Evolutionary conservation across 2,113 vertebrate genomes (phyloP).

Genomic region (Tachysurus vachellii): DNA sequence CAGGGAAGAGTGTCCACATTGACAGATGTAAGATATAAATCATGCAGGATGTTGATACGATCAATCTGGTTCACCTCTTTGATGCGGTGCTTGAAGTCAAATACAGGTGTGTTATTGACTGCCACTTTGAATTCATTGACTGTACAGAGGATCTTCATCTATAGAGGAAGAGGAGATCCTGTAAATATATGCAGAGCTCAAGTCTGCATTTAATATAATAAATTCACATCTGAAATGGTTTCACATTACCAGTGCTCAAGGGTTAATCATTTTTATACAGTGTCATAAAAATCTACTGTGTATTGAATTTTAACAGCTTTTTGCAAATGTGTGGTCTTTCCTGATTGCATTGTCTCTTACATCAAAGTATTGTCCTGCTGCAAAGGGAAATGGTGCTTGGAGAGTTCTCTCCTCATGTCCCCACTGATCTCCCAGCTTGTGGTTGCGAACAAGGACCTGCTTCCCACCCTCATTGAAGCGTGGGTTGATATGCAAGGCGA

Average conservation of each 20-base stretch:
- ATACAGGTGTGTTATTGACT: slow-evolving; percentile 72
- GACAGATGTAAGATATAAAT: slow-evolving; percentile 70
- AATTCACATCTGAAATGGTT: neutral
- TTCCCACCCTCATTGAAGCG: slow-evolving; percentile 73
- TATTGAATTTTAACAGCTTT: neutral
- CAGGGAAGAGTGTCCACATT: slow-evolving; percentile 73
- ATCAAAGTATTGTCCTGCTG: slow-evolving; percentile 72
- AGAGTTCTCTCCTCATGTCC: slow-evolving; percentile 73
- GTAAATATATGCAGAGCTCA: slow-evolving; percentile 21
- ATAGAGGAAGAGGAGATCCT: slow-evolving; percentile 46
- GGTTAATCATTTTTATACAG: neutral
- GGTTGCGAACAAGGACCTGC: slow-evolving; percentile 73
- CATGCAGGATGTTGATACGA: slow-evolving; percentile 75
- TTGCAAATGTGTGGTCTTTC: neutral
- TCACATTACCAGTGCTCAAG: neutral
- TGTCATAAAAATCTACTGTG: neutral
- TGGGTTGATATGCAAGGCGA: slow-evolving; percentile 77
- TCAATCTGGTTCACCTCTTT: slow-evolving; percentile 74
- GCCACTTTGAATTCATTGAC: slow-evolving; percentile 70
- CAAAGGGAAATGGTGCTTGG: slow-evolving; percentile 71
- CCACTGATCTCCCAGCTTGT: slow-evolving; percentile 73
- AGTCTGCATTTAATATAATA: slow-evolving; percentile 17
- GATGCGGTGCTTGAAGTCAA: slow-evolving; percentile 75
- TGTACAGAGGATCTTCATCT: slow-evolving; percentile 79
- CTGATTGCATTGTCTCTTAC: slow-evolving; percentile 58